phyloP scores from a whole-genome alignment of 2,888 invertebrate species.

The Polydrusus cervinus region DNA sequence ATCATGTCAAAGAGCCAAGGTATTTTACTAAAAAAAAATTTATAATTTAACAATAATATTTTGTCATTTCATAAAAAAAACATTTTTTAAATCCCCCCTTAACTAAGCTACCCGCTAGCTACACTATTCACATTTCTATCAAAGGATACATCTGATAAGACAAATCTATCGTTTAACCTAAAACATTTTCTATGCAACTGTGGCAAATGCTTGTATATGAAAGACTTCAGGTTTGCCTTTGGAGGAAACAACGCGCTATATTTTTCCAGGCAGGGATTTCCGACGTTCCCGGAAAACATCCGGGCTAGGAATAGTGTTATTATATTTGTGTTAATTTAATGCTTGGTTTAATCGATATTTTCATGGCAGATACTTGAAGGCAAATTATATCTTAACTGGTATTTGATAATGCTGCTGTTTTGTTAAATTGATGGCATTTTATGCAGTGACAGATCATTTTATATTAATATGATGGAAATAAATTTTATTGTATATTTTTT shows the following conservation, averaged over 20 bases:
- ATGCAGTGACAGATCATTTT: too few relatives aligned
- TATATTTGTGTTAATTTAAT: slow-evolving; percentile 22
- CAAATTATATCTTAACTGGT: neutral
- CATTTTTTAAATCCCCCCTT: too few relatives aligned
- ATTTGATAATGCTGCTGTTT: neutral
- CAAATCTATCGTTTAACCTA: neutral
- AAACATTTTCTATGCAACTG: slow-evolving; percentile 8
- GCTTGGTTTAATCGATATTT: neutral
- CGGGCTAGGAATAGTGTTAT: slow-evolving; percentile 11
- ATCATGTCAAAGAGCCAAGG: too few relatives aligned
- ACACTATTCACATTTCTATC: neutral
- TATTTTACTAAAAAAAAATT: too few relatives aligned
- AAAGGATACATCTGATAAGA: neutral
- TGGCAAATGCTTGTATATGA: slow-evolving; percentile 12
- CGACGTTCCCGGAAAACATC: slow-evolving; percentile 14
- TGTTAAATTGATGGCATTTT: too few relatives aligned
- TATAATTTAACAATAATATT: too few relatives aligned
- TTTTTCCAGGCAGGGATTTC: slow-evolving; percentile 21
- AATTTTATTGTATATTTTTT: too few relatives aligned
- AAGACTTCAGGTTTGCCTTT: slow-evolving; percentile 1
- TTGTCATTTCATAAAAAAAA: too few relatives aligned
- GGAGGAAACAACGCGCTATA: slow-evolving; percentile 26
- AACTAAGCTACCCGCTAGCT: too few relatives aligned
- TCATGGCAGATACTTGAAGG: neutral
- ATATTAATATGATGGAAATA: too few relatives aligned